Base-by-base conservation (phyloP, 2,797 vertebrate species). In the Erpetoichthys calabaricus region DNA sequence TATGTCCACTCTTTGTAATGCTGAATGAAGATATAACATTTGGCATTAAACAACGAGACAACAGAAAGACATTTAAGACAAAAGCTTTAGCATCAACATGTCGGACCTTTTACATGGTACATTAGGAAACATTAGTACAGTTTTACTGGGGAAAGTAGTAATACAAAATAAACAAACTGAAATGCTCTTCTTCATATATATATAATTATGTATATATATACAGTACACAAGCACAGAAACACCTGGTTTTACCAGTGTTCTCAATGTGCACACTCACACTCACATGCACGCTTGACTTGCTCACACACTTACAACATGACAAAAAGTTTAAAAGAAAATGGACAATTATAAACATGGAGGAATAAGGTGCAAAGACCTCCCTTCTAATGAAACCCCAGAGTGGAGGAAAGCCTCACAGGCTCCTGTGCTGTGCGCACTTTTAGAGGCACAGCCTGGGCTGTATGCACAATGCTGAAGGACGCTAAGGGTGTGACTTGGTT, bases 1-100 rank as follows among this genome's bases (percentile, higher is more conserved):
- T 87, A 88, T 78, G 76, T 90, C 82, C 89, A 94, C 92, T 82
- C 84, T 68, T 69, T 76, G 82, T 85, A 87, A 87, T 84, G 83
- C 76, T 79, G 76, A 79, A 89, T 85, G 81, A 83, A 88, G 85
- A 86, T 89, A 91, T 75, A 84, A 85, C 59, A 54, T 80, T 88
- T 83, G 87, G 86, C 89, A 81, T 87, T 83, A 82, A 86, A 88
- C 75, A 77, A 78, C 75, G 68, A 82, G 85, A 93, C 86, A 86
- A 83, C 83, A 82, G 84, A 84, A 79, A 70, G 84, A 81, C 70
- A 73, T 75, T 64, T 70, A 77, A 81, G 81, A 78, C 66, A 70
- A 68, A 80, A 81, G 75, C 75, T 69, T 65, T 62, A 82, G 80
- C 77, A 68, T 73, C 70, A 59, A 73, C 78, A 69, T 69, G 75